phyloP scores from a whole-genome alignment of 2,888 invertebrate species.

The Drosophila recens region DNA sequence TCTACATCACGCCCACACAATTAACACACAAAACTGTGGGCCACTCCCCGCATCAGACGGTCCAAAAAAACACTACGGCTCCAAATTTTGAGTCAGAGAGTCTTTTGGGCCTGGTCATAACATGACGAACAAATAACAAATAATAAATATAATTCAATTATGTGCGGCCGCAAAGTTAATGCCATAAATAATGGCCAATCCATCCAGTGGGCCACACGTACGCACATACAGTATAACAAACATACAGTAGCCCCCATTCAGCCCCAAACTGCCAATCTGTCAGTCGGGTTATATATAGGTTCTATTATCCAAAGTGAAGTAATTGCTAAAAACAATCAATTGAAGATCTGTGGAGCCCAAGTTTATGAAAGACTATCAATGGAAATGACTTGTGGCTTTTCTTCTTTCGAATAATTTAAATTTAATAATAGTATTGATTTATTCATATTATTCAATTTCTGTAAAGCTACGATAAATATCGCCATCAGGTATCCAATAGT shows the following conservation, averaged over 20 bases:
- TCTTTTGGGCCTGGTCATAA: slow-evolving; percentile 54
- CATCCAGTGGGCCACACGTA: slow-evolving; percentile 40
- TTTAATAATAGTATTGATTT: not conserved
- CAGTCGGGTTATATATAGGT: slow-evolving; percentile 21
- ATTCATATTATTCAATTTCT: not conserved
- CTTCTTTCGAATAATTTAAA: no score
- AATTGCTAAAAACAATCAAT: slow-evolving; percentile 3
- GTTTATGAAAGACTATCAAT: not conserved
- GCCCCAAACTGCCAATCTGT: slow-evolving; percentile 17
- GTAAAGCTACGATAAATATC: not conserved
- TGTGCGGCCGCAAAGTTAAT: slow-evolving; percentile 66
- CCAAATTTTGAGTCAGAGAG: slow-evolving; percentile 5
- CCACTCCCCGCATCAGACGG: slow-evolving; percentile 46
- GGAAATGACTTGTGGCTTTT: not conserved
- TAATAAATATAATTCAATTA: slow-evolving; percentile 71
- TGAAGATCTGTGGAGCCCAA: not conserved
- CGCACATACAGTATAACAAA: slow-evolving; percentile 1
- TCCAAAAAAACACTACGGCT: slow-evolving; percentile 6
- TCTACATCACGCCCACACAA: slow-evolving; percentile 79
- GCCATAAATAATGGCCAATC: slow-evolving; percentile 72
- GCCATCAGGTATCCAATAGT: not conserved
- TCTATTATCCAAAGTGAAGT: slow-evolving; percentile 8
- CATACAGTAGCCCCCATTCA: slow-evolving; percentile 12
- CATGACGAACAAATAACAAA: slow-evolving; percentile 22
- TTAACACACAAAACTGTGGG: slow-evolving; percentile 61